phyloP scores from a whole-genome alignment of 2,113 vertebrate genomes.

The Polypterus bichir region DNA sequence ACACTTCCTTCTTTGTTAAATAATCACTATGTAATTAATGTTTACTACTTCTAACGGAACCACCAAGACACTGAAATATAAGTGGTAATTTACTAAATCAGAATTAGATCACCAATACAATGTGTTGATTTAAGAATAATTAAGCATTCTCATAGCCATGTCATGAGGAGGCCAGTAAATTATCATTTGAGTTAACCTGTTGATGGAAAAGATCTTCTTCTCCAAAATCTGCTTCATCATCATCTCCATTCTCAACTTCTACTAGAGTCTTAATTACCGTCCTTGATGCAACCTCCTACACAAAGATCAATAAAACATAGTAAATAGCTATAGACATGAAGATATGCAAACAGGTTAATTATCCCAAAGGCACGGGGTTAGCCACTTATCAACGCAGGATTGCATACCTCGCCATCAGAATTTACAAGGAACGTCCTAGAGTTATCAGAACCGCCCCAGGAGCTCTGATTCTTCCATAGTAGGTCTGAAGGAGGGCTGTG shows the following conservation, averaged over 20 bases:
- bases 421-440: conserved; percentile 64
- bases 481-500: conserved; percentile 80
- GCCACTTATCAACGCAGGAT: background rate
- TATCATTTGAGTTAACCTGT: conserved; percentile 43
- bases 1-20: too few relatives aligned
- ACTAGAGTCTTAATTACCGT: conserved; percentile 53
- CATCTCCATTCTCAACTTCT: conserved; percentile 42
- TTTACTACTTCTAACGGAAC: too few relatives aligned
- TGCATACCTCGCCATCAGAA: conserved; percentile 68
- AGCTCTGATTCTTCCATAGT: conserved; percentile 83
- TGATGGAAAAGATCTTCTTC: conserved; percentile 75
- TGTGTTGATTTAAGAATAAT: too few relatives aligned
- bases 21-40: too few relatives aligned
- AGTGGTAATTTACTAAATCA: too few relatives aligned
- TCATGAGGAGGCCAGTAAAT: too few relatives aligned
- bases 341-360: background rate
- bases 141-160: too few relatives aligned
- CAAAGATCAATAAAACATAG: background rate
- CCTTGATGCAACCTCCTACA: conserved; percentile 77
- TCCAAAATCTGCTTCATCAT: conserved; percentile 73
- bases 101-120: too few relatives aligned
- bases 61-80: too few relatives aligned
- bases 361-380: background rate
- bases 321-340: background rate
- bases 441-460: conserved; percentile 72